Conservation (phyloP, 1,140 invertebrate genomes). For the Pantala flavescens region DNA sequence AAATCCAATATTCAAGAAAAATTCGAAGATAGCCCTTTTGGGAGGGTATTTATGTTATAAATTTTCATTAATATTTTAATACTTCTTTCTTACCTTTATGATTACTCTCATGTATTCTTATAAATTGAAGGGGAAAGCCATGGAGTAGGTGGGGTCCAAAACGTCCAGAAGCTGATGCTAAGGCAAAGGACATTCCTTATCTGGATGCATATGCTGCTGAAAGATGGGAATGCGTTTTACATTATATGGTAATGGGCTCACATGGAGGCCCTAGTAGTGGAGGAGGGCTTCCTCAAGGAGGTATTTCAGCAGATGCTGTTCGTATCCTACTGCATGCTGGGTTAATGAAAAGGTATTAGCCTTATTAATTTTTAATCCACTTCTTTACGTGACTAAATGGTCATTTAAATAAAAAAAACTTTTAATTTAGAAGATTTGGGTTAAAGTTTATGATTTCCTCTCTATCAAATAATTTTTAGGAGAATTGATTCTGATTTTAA, state of each 20-base stretch:
- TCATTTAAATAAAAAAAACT: not conserved
- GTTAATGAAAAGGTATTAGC: slow-evolving; percentile 67
- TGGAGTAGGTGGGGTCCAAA: slow-evolving; percentile 66
- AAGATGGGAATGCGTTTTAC: slow-evolving; percentile 92
- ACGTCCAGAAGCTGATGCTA: slow-evolving; percentile 75
- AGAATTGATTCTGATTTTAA: too few relatives aligned
- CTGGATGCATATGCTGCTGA: slow-evolving; percentile 88
- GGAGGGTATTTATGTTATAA: slow-evolving; percentile 53
- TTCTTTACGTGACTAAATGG: too few relatives aligned
- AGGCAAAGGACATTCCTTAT: slow-evolving; percentile 77
- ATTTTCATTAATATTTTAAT: slow-evolving; percentile 11
- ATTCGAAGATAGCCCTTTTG: slow-evolving; percentile 76
- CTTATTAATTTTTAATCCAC: too few relatives aligned
- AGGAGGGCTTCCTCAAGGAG: slow-evolving; percentile 51
- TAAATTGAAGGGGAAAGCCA: slow-evolving; percentile 52
- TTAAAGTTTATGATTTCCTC: not conserved
- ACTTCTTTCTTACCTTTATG: not conserved
- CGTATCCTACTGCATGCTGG: slow-evolving; percentile 82
- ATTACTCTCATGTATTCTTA: slow-evolving; percentile 10
- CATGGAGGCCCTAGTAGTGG: slow-evolving; percentile 50
- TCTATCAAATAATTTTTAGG: slow-evolving; percentile 10
- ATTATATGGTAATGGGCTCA: slow-evolving; percentile 71
- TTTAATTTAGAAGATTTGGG: slow-evolving; percentile 14
- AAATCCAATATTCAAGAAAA: slow-evolving; percentile 77
- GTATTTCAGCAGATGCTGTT: slow-evolving; percentile 86